A percentile compares a stretch with the other conserved stretches of the same genome.
These are phyloP conservation scores for Ephestia elutella DNA, from an alignment of 1,140 invertebrate species.

Conservation along the genomic window DNA sequence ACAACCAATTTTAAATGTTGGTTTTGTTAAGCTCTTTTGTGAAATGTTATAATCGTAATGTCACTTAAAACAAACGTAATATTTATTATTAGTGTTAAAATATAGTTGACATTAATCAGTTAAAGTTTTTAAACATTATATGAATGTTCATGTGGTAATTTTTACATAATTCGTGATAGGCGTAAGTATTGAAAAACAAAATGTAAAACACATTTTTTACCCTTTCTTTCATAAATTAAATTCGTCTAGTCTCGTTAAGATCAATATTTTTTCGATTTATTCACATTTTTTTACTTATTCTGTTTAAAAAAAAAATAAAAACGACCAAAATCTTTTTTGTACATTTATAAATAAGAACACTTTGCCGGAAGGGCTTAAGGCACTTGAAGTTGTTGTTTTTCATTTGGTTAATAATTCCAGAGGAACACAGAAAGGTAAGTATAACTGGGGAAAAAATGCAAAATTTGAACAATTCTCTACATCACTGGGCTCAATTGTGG, in stretches of 20 bases:
- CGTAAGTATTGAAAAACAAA: constrained; percentile 18
- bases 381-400: constrained; percentile 12
- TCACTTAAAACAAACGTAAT: constrained; percentile 33
- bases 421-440: background rate
- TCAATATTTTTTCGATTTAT: constrained; percentile 24
- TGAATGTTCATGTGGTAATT: constrained; percentile 20
- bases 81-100: constrained; percentile 34
- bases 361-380: constrained; percentile 1
- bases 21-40: background rate
- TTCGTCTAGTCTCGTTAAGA: constrained; percentile 24
- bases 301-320: constrained; percentile 24
- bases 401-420: constrained; percentile 5
- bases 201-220: constrained; percentile 18
- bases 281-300: constrained; percentile 19
- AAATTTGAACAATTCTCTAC: constrained; percentile 35
- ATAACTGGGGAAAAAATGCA: constrained; percentile 26
- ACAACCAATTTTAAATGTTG: constrained; percentile 9
- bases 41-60: constrained; percentile 35
- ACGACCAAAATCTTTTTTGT: constrained; percentile 34
- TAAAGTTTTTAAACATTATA: constrained; percentile 22
- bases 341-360: constrained; percentile 34
- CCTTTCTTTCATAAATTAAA: constrained; percentile 13
- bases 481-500: constrained; percentile 52
- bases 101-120: constrained; percentile 24
- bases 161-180: constrained; percentile 17